Evolutionary conservation across 2,113 vertebrate genomes (phyloP).

Genomic region (Crotalus tigris): DNA sequence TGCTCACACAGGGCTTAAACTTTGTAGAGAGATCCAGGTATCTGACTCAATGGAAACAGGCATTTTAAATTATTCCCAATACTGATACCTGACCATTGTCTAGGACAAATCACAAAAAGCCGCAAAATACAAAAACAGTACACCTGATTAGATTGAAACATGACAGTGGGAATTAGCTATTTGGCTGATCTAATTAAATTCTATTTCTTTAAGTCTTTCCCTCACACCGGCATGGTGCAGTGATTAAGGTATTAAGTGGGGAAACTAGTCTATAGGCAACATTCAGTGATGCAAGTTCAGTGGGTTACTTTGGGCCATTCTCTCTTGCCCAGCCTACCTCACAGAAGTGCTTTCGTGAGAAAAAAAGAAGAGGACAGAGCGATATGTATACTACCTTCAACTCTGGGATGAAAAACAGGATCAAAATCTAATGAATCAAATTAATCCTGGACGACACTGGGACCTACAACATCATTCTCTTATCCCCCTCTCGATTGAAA

Average conservation of each 20-base stretch:
- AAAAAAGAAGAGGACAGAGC: no score
- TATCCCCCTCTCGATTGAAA: no score
- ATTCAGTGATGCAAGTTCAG: no score
- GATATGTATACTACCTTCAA: no score
- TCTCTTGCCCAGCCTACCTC: no score
- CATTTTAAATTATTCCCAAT: neutral
- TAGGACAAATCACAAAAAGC: neutral
- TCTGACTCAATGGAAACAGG: conserved; percentile 3
- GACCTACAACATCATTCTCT: conserved; percentile 22
- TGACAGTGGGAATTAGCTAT: neutral
- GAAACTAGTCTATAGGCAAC: no score
- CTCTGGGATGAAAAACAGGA: no score
- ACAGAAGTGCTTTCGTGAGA: no score
- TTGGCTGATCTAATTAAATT: neutral
- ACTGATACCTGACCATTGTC: neutral
- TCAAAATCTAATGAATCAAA: no score
- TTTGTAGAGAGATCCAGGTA: conserved; percentile 11
- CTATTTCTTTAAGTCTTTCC: neutral
- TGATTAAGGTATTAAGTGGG: no score
- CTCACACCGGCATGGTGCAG: no score
- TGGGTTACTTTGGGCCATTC: no score
- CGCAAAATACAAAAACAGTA: fast-evolving
- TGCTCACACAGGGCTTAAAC: neutral
- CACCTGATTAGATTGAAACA: fast-evolving
- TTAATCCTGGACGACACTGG: neutral